phyloP scores from a whole-genome alignment of 2,888 invertebrate species.

The Unio pictorum region DNA sequence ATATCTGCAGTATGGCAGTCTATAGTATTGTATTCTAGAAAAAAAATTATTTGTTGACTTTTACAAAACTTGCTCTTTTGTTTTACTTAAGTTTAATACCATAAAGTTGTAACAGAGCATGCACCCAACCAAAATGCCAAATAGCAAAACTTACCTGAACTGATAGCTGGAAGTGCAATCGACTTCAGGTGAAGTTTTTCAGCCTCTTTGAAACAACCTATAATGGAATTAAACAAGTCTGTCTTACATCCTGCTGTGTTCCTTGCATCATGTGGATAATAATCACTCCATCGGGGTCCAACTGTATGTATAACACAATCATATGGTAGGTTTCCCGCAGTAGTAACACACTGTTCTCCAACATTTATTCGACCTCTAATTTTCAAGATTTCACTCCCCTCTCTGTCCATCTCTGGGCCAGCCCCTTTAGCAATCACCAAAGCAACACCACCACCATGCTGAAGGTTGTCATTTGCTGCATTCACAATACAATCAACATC shows the following conservation, averaged over 20 bases:
- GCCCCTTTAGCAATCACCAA: constrained; percentile 26
- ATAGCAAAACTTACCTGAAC: constrained; percentile 21
- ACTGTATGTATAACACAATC: constrained; percentile 29
- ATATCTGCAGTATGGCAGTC: no score
- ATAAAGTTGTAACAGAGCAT: not conserved
- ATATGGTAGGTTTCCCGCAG: constrained; percentile 20
- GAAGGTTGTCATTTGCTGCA: constrained; percentile 33
- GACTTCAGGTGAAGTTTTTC: constrained; percentile 11
- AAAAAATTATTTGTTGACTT: no score
- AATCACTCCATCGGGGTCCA: constrained; percentile 21
- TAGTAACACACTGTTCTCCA: constrained; percentile 7
- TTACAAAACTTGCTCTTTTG: no score
- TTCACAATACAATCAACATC: constrained; percentile 35
- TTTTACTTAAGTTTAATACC: no score
- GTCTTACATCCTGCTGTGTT: constrained; percentile 6
- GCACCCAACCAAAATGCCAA: not conserved
- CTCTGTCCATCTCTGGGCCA: constrained; percentile 20
- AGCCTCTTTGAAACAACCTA: constrained; percentile 16
- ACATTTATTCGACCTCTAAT: constrained; percentile 7
- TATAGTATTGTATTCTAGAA: no score
- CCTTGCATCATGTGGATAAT: constrained; percentile 5
- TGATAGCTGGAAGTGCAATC: constrained; percentile 28
- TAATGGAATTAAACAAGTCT: constrained; percentile 16
- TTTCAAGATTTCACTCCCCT: constrained; percentile 13
- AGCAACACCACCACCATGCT: constrained; percentile 35